Base-by-base conservation (phyloP, 2,888 invertebrate species). In the Tachina fera region DNA sequence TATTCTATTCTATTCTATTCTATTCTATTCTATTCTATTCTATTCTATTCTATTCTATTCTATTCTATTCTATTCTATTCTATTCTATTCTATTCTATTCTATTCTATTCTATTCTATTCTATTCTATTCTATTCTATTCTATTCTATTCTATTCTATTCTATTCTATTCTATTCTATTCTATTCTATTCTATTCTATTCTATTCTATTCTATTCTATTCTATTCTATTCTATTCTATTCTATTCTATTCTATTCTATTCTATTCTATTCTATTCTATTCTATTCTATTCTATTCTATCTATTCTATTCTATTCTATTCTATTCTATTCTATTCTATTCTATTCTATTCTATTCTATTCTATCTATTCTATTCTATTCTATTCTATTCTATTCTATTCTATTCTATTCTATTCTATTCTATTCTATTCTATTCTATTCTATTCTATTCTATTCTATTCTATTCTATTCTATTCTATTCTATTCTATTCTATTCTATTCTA, bases 11-110 rank as follows among this genome's bases (percentile, higher is more conserved):
- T 43, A 61, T 45, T 63, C 60, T 56, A 61, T 75, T 63, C 60
- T 61, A 61, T 75, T 63, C 60, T 56, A 61, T 75, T 63, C 60
- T 61, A 61, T 75, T 63, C 60, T 43, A 61, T 75, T 63, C 60
- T 49, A 61, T 75, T 63, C 63, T 56, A 61, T 75, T 63, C 63
- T 61, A 61, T 75, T 63, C 63, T 56, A 61, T 75, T 63, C 60
- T 49, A 61, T 75, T 63, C 71, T 47, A 71, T 63, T 45, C 45
- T 49, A 47, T 61, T 61, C 60, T 49, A 47, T 43, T 61, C 60
- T 49, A 47, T 61, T 61, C 60, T 49, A 47, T 56, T 61, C 60
- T 49, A 47, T 61, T 61, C 60, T 49, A 47, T 56, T 61, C 60
- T 49, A 47, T 61, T 61, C 60, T 49, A 47, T 56, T 61, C 60